These are phyloP conservation scores for Dromaius novaehollandiae DNA, from an alignment of 2,113 vertebrate genomes.

Conservation along the genomic window DNA sequence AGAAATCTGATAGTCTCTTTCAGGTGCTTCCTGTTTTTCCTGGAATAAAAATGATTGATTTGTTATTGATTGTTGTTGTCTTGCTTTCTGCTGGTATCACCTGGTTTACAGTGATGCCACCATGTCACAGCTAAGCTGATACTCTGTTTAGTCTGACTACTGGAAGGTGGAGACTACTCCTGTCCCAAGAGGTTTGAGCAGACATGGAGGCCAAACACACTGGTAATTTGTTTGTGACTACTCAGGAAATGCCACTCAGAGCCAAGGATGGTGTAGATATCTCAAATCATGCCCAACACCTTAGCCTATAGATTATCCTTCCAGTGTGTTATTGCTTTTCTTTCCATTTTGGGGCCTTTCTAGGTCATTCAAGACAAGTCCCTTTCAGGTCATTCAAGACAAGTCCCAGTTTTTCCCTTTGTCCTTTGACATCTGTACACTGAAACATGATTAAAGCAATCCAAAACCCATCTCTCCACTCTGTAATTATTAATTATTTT, in stretches of 20 bases:
- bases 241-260: neutral
- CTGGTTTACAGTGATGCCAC: neutral
- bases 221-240: neutral
- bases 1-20: constrained; percentile 2
- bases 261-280: neutral
- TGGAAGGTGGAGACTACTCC: neutral
- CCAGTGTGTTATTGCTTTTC: neutral
- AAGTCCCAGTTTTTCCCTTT: neutral
- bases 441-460: neutral
- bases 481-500: neutral
- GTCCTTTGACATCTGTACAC: neutral
- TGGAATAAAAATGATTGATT: neutral
- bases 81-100: constrained; percentile 13
- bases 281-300: neutral
- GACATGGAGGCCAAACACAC: neutral
- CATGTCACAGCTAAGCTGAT: neutral
- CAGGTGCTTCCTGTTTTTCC: constrained; percentile 57
- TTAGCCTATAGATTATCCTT: neutral
- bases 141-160: neutral
- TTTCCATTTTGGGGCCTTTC: neutral
- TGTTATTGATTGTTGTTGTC: constrained; percentile 2
- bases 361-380: neutral
- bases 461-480: neutral
- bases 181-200: neutral
- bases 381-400: neutral